Conservation (phyloP, 2,888 invertebrate genomes). For the Nemotelus nigrinus region DNA sequence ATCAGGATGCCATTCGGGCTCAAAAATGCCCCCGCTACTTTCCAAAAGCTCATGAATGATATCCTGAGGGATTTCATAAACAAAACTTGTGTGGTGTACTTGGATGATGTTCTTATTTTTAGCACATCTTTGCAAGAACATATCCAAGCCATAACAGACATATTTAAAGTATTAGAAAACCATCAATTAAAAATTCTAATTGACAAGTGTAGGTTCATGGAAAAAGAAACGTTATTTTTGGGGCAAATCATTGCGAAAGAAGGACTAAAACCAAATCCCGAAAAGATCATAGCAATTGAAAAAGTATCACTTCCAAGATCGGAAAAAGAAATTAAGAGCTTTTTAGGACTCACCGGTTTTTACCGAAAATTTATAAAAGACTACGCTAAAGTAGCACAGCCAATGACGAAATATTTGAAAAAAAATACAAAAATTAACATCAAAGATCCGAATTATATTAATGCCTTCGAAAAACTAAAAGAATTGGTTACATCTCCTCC, state of each 20-base stretch:
- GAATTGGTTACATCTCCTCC: constrained; percentile 41
- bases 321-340: constrained; percentile 6
- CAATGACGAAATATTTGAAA: neutral
- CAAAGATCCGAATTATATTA: constrained; percentile 37
- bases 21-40: constrained; percentile 5
- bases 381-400: neutral
- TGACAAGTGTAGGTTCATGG: neutral
- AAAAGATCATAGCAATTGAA: neutral
- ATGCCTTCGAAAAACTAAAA: constrained; percentile 49
- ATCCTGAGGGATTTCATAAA: too few relatives aligned
- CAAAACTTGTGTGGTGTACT: neutral
- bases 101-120: constrained; percentile 8
- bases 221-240: neutral
- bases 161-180: too few relatives aligned
- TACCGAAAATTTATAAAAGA: constrained; percentile 6
- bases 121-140: neutral
- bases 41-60: too few relatives aligned
- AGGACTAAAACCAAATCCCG: neutral
- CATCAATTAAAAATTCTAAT: too few relatives aligned
- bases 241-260: neutral
- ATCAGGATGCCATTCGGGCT: neutral
- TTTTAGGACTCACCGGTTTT: constrained; percentile 7
- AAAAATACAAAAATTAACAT: neutral
- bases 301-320: neutral
- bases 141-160: too few relatives aligned